A percentile compares a stretch with the other conserved stretches of the same genome.
phyloP scores from a whole-genome alignment of 2,888 invertebrate genomes.

The Dasysyrphus tricinctus region DNA sequence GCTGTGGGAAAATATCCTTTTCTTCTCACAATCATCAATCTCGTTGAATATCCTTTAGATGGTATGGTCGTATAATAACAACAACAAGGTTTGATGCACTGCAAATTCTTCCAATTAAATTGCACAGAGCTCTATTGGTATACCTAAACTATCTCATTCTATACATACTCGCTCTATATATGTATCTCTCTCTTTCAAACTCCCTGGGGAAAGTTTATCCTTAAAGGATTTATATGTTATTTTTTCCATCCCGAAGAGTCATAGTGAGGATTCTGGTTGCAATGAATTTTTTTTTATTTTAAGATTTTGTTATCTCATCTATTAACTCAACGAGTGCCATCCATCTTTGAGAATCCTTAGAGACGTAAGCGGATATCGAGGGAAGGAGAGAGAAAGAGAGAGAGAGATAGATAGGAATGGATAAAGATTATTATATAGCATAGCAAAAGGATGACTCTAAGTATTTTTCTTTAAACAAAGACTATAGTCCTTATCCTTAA shows the following conservation, averaged over 20 bases:
- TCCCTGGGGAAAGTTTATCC: slow-evolving; percentile 56
- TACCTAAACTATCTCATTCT: not conserved
- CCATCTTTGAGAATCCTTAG: slow-evolving; percentile 60
- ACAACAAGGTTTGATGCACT: slow-evolving; percentile 40
- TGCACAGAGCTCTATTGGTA: slow-evolving; percentile 33
- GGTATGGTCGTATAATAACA: not conserved
- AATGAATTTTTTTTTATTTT: slow-evolving; percentile 25
- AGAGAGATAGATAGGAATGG: too few species aligned
- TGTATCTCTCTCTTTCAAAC: not conserved
- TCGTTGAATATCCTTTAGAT: slow-evolving; percentile 15
- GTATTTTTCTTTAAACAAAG: slow-evolving; percentile 47
- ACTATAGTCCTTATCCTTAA: slow-evolving; percentile 14
- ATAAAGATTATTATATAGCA: slow-evolving; percentile 30
- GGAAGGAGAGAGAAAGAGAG: not conserved
- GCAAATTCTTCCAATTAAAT: slow-evolving; percentile 66
- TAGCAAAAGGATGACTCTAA: slow-evolving; percentile 11
- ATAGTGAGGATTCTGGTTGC: slow-evolving; percentile 29
- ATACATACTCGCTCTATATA: not conserved
- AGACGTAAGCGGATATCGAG: slow-evolving; percentile 1
- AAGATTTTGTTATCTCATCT: slow-evolving; percentile 60
- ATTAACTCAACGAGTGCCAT: slow-evolving; percentile 68
- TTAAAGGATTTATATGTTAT: slow-evolving; percentile 63
- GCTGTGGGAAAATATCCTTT: slow-evolving; percentile 21
- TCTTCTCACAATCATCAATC: slow-evolving; percentile 56
- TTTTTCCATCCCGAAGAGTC: slow-evolving; percentile 35